Base-by-base conservation (phyloP, 2,797 vertebrate genomes). In the Mormyrops boulengeri region DNA sequence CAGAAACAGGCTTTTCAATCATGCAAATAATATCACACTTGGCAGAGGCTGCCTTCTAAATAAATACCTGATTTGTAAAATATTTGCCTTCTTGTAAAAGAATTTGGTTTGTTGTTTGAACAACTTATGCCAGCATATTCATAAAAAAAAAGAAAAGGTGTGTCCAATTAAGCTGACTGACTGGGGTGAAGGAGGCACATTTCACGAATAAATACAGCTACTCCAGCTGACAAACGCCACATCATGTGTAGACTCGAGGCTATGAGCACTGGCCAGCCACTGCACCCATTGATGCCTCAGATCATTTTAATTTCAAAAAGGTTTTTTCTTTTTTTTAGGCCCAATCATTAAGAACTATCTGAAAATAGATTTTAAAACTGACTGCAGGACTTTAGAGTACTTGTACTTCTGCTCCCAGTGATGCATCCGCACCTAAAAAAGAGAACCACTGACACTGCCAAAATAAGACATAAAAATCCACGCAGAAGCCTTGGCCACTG, bases 1-100 rank as follows among this genome's bases (percentile, higher is more conserved):
- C 93, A 91, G 93, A 96, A 95, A 95, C 93, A 66, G 94, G 92
- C 94, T 95, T 97, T 97, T 97, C 97, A 95, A 97, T 97, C 96
- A 96, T 96, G 95, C 96, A 96, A 97, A 97, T 96, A 96, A 97
- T 96, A 95, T 94, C 94, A 93, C 93, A 92, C 93, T 95, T 93
- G 91, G 92, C 95, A 95, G 93, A 92, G 92, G 89, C 90, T 94
- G 94, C 95, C 95, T 91, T 93, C 95, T 91, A 95, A 95, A 95
- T 95, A 96, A 95, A 96, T 93, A 96, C 91, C 91, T 62, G 89
- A 93, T 93, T 94, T 91, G 87, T 89, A 94, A 94, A 95, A 95
- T 95, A 95, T 95, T 94, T 94, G 92, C 94, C 94, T 94, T 88
- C 95, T 92, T 22, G 30, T 77, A 41, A 93, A 41, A 93, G 91